These are phyloP conservation scores for Montipora foliosa DNA, from an alignment of 64 coral and sea anemone genomes.

Conservation along the genomic window DNA sequence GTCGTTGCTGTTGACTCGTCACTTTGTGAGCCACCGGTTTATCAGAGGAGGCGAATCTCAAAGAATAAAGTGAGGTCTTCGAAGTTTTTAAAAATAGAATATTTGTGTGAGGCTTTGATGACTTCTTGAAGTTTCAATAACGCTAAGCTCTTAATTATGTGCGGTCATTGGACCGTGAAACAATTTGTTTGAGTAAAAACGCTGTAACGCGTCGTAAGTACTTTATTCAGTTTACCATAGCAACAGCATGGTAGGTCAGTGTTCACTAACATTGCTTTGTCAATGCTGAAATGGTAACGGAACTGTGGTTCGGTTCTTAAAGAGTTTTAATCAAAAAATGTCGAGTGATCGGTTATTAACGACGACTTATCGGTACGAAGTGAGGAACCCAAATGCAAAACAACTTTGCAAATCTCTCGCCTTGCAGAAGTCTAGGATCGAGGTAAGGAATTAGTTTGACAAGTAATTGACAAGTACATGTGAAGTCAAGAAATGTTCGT, in stretches of 20 bases:
- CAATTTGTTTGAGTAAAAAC: conserved; percentile 14
- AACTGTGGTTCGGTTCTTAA: background rate
- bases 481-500: too few relatives aligned
- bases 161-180: conserved; percentile 5
- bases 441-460: background rate
- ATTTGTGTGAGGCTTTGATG: conserved; percentile 5
- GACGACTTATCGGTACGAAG: conserved; percentile 27
- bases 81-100: background rate
- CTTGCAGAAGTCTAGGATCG: conserved; percentile 21
- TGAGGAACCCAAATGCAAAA: background rate
- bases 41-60: too few relatives aligned
- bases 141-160: background rate
- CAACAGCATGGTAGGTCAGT: background rate
- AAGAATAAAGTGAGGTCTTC: too few relatives aligned
- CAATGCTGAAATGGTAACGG: background rate
- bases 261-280: conserved; percentile 3
- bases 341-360: conserved; percentile 6
- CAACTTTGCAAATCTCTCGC: background rate
- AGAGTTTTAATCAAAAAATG: background rate
- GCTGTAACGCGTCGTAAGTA: background rate
- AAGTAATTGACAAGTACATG: too few relatives aligned
- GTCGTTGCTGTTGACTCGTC: too few relatives aligned
- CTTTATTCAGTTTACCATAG: background rate
- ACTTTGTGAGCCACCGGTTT: too few relatives aligned
- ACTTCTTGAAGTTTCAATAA: conserved; percentile 19